Evolutionary conservation across 2,888 invertebrate species (phyloP), one percentile per base, ranked within the genome.

Genomic region (Drosophila nr. fundita): DNA sequence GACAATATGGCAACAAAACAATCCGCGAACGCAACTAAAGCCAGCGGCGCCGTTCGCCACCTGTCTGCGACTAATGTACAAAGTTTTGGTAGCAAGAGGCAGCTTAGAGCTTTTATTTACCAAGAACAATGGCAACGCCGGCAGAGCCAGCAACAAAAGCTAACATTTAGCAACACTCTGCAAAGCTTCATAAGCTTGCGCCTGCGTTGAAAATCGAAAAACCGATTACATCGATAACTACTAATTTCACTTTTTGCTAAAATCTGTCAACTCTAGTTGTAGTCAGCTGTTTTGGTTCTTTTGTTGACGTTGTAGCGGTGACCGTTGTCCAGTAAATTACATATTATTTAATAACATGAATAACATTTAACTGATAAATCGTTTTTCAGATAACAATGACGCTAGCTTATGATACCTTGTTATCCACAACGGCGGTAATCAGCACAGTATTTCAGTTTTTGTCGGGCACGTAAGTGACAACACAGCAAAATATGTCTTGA

Each of bases 371-470:
- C 21, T 58, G 54, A 36, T 42, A 49, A 58, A n/a, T 30, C 38
- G 21, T 53, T 40, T 40, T 58, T 34, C 5, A 21, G 55, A 55
- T 63, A 42, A 78, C 45, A 65, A 72, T 86, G 73, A 64, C 76
- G 67, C 73, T 78, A 59, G 74, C 87, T 24, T 87, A 87, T 45
- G 92, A 91, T 68, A 79, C 92, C 11, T 50, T 93, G 61, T 61
- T 93, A 64, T 91, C 92, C 62, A 89, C 91, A 24, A 91, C 95
- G 50, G 97, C 97, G 42, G 96, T 97, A 54, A 93, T 96, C 71
- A 96, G 96, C 76, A 97, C 97, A 21, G 95, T 97, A 80, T 93
- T 97, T 72, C 97, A 97, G 91, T 98, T 97, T 94, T 94, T 98
- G 82, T 96, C 97, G 70, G 98, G 98, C 94, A 94, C 95, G 98